Evolutionary conservation across 2,113 vertebrate genomes (phyloP).

Genomic region (Aspidoscelis tigris): DNA sequence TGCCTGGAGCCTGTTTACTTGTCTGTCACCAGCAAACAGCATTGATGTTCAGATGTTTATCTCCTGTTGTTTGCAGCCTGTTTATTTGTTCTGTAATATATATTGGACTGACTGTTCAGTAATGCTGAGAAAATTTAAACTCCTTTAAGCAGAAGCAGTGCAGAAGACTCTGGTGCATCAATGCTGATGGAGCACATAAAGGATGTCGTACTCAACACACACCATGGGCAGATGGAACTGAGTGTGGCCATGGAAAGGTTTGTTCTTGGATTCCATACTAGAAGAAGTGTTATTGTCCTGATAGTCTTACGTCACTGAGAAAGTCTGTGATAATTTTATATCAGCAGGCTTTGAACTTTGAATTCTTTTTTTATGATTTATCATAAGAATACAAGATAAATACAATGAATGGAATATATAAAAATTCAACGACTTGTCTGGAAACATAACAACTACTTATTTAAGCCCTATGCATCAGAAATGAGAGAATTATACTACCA

Average conservation of each 20-base stretch:
- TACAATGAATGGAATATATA: too few species aligned
- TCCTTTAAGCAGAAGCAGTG: slow-evolving; percentile 88
- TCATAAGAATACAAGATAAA: too few species aligned
- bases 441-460: too few species aligned
- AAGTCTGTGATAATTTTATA: neutral
- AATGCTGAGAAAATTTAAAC: slow-evolving; percentile 49
- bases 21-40: too few species aligned
- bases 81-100: neutral
- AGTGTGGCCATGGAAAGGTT: slow-evolving; percentile 93
- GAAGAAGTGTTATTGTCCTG: neutral
- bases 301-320: neutral
- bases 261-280: slow-evolving; percentile 52
- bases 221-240: slow-evolving; percentile 97
- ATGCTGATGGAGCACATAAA: slow-evolving; percentile 88
- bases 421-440: too few species aligned
- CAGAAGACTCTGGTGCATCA: slow-evolving; percentile 94
- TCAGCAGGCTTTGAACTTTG: neutral
- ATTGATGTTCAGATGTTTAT: too few species aligned
- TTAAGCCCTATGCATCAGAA: too few species aligned
- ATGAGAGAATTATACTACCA: too few species aligned
- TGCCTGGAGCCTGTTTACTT: too few species aligned
- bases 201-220: slow-evolving; percentile 98
- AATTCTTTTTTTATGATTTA: neutral
- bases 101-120: slow-evolving; percentile 21
- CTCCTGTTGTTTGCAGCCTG: too few species aligned